phyloP scores from a whole-genome alignment of 1,140 invertebrate species.

The Papilio polyxenes region DNA sequence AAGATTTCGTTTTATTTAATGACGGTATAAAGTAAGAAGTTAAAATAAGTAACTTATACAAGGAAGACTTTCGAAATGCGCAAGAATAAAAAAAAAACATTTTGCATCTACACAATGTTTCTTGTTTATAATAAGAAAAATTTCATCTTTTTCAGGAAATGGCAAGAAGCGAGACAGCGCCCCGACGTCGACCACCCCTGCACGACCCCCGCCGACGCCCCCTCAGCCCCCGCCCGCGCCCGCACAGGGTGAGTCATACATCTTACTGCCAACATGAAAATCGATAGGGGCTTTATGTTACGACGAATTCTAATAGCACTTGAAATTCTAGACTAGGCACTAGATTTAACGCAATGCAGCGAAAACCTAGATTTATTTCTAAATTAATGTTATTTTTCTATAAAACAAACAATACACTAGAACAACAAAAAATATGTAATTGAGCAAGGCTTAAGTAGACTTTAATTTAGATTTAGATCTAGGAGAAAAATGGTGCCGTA shows the following conservation, averaged over 20 bases:
- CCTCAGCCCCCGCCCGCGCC: constrained; percentile 62
- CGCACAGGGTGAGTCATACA: constrained; percentile 61
- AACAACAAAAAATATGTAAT: too few relatives aligned
- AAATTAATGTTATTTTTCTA: background rate
- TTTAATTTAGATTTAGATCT: too few relatives aligned
- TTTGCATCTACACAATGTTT: background rate
- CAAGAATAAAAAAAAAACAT: background rate
- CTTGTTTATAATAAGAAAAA: background rate
- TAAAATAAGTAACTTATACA: too few relatives aligned
- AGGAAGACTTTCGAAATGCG: too few relatives aligned
- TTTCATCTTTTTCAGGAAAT: constrained; percentile 67
- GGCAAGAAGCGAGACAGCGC: constrained; percentile 74
- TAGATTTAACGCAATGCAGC: constrained; percentile 8
- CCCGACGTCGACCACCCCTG: constrained; percentile 61
- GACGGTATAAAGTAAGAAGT: too few relatives aligned
- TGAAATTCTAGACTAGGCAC: background rate
- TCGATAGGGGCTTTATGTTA: constrained; percentile 5
- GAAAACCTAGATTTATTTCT: background rate
- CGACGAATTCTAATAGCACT: background rate
- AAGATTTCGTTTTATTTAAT: too few relatives aligned
- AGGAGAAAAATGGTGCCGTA: too few relatives aligned
- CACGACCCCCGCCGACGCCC: constrained; percentile 57
- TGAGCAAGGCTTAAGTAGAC: too few relatives aligned
- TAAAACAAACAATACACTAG: too few relatives aligned
- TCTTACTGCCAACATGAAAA: constrained; percentile 15